Conservation (phyloP, 1,140 invertebrate species). For the Heliconius eleuchia region DNA sequence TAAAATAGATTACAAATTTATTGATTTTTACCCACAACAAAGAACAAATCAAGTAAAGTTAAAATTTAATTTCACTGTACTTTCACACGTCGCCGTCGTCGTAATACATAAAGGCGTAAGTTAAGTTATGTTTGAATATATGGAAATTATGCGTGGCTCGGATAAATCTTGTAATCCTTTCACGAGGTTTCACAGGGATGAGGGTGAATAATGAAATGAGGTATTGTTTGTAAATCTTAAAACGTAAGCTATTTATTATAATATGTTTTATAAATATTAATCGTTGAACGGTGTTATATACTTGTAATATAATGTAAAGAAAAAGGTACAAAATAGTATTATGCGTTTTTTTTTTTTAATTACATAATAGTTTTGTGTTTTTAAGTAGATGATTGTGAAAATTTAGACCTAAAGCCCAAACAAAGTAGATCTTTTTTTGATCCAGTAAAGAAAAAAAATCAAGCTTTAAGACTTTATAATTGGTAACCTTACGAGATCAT, state of each 20-base stretch:
- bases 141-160: constrained; percentile 16
- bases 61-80: not conserved
- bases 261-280: constrained; percentile 10
- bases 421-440: no score
- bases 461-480: no score
- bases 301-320: no score
- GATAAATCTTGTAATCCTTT: constrained; percentile 19
- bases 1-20: constrained; percentile 9
- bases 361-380: no score
- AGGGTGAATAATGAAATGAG: constrained; percentile 22
- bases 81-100: not conserved
- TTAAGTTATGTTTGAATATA: constrained; percentile 16
- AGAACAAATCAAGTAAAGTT: constrained; percentile 10
- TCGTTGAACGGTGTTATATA: not conserved
- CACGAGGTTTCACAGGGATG: constrained; percentile 15
- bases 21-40: constrained; percentile 5
- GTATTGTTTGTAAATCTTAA: constrained; percentile 20
- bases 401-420: no score
- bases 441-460: no score
- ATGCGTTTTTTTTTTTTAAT: no score
- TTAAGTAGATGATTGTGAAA: no score
- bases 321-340: no score
- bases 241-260: constrained; percentile 1
- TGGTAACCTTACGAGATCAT: no score
- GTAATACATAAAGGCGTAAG: constrained; percentile 14